A percentile compares a stretch with the other conserved stretches of the same genome.
Conservation (phyloP, 2,113 vertebrate species). For the Cricetomys ansorgei region DNA sequence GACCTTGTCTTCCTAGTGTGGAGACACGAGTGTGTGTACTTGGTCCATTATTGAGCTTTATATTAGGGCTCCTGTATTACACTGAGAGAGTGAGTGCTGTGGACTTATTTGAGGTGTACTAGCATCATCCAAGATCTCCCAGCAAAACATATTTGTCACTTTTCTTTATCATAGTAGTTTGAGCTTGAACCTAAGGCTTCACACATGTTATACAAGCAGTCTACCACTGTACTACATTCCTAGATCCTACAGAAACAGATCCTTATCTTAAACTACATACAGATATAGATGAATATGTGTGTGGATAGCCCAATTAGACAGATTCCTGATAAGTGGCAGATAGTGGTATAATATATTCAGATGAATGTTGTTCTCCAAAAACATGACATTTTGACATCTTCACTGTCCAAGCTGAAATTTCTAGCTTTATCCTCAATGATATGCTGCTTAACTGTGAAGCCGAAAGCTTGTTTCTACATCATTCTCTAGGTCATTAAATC, state of each 20-base stretch:
- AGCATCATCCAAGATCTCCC: not conserved
- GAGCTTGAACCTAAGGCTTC: not conserved
- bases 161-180: not conserved
- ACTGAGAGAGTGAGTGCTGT: not conserved
- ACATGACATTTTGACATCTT: not conserved
- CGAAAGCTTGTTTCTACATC: too few relatives aligned
- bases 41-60: not conserved
- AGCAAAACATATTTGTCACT: not conserved
- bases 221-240: not conserved
- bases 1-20: not conserved
- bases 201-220: not conserved
- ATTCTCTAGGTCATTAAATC: not conserved
- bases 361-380: not conserved
- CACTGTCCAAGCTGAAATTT: not conserved
- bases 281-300: too few relatives aligned
- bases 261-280: not conserved
- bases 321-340: not conserved
- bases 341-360: not conserved
- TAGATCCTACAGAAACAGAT: not conserved
- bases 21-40: not conserved
- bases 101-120: rapidly evolving
- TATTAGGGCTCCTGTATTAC: not conserved
- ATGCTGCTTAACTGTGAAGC: not conserved
- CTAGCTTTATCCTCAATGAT: not conserved
- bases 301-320: not conserved